Conservation (phyloP, 2,888 invertebrate species). For the Loripinus fragilis region DNA sequence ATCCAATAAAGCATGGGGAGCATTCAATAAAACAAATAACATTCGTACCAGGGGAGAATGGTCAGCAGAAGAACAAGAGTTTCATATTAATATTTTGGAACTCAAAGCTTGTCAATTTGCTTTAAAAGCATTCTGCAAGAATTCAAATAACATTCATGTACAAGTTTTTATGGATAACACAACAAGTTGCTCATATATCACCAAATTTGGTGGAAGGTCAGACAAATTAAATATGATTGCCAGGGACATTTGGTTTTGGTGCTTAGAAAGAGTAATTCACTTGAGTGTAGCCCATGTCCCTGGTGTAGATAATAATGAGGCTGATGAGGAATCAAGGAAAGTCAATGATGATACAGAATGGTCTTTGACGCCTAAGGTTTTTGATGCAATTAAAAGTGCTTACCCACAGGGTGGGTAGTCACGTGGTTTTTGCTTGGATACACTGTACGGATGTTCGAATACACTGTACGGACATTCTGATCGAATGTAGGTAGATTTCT, state of each 20-base stretch:
- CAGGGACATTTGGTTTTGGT: conserved; percentile 45
- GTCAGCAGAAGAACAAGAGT: conserved; percentile 19
- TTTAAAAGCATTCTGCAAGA: conserved; percentile 24
- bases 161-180: conserved; percentile 23
- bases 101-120: conserved; percentile 28
- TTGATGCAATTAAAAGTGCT: conserved; percentile 17
- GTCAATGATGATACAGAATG: conserved; percentile 43
- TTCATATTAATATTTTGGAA: conserved; percentile 28
- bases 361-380: conserved; percentile 25
- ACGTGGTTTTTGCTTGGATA: too few relatives aligned
- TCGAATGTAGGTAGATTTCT: too few relatives aligned
- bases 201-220: conserved; percentile 32
- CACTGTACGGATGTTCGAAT: too few relatives aligned
- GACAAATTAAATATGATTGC: conserved; percentile 16
- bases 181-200: conserved; percentile 32
- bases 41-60: conserved; percentile 12
- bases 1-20: conserved; percentile 22
- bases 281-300: conserved; percentile 38
- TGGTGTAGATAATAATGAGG: conserved; percentile 32
- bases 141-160: conserved; percentile 2
- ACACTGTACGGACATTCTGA: too few relatives aligned
- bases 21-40: conserved; percentile 13
- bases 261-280: conserved; percentile 30
- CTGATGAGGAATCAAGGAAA: conserved; percentile 35
- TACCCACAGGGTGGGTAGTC: too few relatives aligned